Evolutionary conservation across 2,113 vertebrate species (phyloP).

Genomic region (Trachemys scripta): DNA sequence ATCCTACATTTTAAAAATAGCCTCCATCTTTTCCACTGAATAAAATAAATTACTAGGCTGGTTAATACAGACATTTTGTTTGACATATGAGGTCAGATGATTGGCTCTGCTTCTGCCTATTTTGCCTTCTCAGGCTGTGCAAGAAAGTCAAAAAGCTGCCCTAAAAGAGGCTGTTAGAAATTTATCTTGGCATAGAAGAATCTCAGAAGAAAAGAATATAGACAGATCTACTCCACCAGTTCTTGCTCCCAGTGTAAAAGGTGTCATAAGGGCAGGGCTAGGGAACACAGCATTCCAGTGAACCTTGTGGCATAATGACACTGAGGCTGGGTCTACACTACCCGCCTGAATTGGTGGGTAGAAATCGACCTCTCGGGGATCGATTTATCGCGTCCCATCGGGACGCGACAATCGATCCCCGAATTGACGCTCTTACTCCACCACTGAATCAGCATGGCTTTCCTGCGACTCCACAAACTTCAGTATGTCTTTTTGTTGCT

Average conservation of each 20-base stretch:
- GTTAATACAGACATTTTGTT: background rate
- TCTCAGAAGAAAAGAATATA: background rate
- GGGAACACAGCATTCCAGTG: background rate
- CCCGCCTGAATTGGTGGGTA: no score
- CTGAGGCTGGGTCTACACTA: background rate
- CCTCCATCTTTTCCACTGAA: background rate
- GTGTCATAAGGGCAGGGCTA: background rate
- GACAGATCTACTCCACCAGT: background rate
- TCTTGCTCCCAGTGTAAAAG: background rate
- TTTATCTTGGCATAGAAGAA: background rate
- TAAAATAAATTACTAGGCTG: background rate
- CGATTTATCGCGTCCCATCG: no score
- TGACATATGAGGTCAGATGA: background rate
- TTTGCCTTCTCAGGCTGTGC: background rate
- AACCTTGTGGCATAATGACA: background rate
- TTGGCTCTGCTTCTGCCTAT: background rate
- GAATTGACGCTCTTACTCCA: no score
- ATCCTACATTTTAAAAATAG: background rate
- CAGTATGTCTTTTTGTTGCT: background rate
- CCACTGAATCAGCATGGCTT: background rate
- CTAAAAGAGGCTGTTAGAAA: background rate
- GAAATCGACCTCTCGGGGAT: no score
- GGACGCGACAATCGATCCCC: no score
- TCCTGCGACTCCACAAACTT: background rate
- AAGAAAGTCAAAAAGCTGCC: background rate